Conservation (phyloP, 2,797 vertebrate genomes). For the Rhodeus uyekii region DNA sequence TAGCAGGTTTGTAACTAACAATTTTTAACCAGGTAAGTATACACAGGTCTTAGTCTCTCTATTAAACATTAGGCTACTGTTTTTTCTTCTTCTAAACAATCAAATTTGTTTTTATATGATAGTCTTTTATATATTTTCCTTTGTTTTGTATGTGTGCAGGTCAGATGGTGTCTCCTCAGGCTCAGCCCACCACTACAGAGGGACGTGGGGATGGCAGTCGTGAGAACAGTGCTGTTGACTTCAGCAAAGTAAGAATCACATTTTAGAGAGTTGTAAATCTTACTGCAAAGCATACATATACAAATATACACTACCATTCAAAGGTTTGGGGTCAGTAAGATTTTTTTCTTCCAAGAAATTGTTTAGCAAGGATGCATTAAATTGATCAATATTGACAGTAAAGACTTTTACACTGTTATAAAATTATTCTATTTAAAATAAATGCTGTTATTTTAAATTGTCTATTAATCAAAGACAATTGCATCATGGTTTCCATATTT, state of each 20-base stretch:
- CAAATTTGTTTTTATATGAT: background rate
- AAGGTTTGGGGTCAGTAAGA: background rate
- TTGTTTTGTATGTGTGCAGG: conserved; percentile 67
- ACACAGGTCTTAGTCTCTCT: background rate
- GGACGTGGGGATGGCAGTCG: conserved; percentile 93
- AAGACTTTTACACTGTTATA: background rate
- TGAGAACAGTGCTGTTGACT: conserved; percentile 97
- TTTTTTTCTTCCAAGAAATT: background rate
- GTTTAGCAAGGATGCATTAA: background rate
- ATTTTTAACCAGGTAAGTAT: background rate
- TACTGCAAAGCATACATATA: background rate
- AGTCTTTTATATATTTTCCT: background rate
- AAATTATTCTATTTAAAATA: background rate
- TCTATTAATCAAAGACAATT: background rate
- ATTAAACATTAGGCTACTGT: background rate
- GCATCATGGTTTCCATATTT: background rate
- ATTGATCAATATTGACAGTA: background rate
- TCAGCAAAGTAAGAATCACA: conserved; percentile 89
- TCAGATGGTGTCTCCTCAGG: conserved; percentile 93
- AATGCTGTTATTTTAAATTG: background rate
- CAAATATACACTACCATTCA: background rate
- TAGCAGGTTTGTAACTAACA: background rate
- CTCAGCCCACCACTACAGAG: conserved; percentile 86
- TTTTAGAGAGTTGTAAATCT: background rate
- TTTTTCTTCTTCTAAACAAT: background rate